Evolutionary conservation across 92 coral and sea anemone genomes (phyloP).

Genomic region (Siderastrea radians): DNA sequence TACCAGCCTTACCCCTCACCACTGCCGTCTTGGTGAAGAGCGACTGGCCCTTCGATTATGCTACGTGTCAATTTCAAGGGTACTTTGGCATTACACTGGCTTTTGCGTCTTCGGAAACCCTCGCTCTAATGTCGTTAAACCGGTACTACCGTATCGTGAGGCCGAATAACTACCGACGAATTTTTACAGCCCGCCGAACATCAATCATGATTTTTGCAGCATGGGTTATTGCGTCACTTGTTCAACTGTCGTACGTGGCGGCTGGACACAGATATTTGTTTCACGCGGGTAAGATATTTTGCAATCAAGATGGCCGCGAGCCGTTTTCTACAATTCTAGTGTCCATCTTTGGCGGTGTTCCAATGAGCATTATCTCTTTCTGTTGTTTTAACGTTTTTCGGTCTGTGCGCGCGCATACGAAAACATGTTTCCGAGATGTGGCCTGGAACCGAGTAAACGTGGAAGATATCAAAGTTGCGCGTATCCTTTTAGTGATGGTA

Average conservation of each 20-base stretch:
- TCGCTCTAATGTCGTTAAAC: constrained; percentile 41
- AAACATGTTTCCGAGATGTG: background rate
- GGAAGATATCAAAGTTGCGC: constrained; percentile 42
- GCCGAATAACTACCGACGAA: constrained; percentile 28
- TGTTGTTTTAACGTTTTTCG: constrained; percentile 39
- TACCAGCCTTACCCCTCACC: constrained; percentile 1
- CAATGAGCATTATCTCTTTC: constrained; percentile 28
- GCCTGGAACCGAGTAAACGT: constrained; percentile 26
- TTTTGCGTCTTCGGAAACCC: constrained; percentile 23
- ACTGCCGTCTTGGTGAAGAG: background rate
- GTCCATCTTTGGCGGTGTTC: constrained; percentile 22
- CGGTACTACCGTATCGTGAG: constrained; percentile 43
- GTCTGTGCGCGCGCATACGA: constrained; percentile 31
- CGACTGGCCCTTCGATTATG: constrained; percentile 26
- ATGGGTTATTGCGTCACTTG: constrained; percentile 34
- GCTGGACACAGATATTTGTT: constrained; percentile 31
- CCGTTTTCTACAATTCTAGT: constrained; percentile 22
- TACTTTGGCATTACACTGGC: constrained; percentile 16
- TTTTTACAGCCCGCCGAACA: constrained; percentile 5
- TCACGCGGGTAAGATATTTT: constrained; percentile 47
- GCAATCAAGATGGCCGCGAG: constrained; percentile 35
- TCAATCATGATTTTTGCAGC: constrained; percentile 15
- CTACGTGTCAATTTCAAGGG: too few relatives aligned
- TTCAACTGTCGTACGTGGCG: constrained; percentile 33
- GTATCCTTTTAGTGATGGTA: constrained; percentile 45